Percentiles rank a stretch among this genome's conserved stretches.
Conservation (phyloP, 2,797 vertebrate genomes). For the Iguana delicatissima region DNA sequence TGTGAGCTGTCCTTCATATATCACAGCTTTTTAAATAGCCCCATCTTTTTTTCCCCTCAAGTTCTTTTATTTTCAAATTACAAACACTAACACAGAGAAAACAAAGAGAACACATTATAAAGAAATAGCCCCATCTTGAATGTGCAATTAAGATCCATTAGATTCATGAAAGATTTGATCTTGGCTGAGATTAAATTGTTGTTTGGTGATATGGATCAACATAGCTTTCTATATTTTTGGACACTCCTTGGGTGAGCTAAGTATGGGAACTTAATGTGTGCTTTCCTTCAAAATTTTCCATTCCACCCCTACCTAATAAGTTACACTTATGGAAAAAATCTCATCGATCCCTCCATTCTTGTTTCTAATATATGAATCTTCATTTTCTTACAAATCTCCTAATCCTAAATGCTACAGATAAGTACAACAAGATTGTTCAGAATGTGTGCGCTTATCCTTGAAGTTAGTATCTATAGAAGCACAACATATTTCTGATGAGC, state of each 20-base stretch:
- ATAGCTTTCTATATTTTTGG: background rate
- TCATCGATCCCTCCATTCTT: background rate
- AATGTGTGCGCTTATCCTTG: conserved; percentile 15
- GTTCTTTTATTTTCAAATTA: no score
- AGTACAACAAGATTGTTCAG: background rate
- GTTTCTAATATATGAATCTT: background rate
- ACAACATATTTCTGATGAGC: conserved; percentile 13
- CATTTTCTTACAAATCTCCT: background rate
- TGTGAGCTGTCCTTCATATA: no score
- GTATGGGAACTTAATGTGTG: background rate
- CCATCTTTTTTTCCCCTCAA: background rate
- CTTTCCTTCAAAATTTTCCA: background rate
- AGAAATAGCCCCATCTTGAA: background rate
- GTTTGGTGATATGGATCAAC: background rate
- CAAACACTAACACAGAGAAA: no score
- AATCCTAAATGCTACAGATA: background rate
- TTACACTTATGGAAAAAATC: background rate
- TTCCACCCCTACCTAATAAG: background rate
- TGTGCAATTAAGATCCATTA: no score
- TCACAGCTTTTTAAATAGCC: no score
- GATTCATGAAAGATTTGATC: no score
- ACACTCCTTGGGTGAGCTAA: background rate
- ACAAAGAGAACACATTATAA: no score
- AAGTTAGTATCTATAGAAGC: conserved; percentile 23
- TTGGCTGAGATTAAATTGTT: no score